Conservation (phyloP, 2,113 vertebrate genomes). For the Mugil cephalus region DNA sequence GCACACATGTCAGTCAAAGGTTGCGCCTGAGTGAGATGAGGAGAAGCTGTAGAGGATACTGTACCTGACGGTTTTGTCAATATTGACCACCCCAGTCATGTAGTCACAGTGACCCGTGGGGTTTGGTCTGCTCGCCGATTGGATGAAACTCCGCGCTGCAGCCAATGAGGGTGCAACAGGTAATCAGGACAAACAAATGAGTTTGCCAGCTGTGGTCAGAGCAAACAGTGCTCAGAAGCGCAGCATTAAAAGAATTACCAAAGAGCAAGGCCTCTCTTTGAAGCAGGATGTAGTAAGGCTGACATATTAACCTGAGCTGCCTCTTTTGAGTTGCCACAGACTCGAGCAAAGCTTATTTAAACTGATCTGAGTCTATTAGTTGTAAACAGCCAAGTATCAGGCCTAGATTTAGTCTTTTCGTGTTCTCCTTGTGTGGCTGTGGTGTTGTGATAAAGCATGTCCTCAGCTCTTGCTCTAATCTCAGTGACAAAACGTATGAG, state of each 20-base stretch:
- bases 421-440: constrained; percentile 11
- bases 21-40: neutral
- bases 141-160: constrained; percentile 28
- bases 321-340: neutral
- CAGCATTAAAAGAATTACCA: constrained; percentile 20
- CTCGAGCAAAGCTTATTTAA: neutral
- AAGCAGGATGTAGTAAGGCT: neutral
- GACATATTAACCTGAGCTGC: neutral
- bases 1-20: neutral
- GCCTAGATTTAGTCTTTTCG: constrained; percentile 18
- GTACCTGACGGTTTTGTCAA: constrained; percentile 51
- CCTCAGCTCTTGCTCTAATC: neutral
- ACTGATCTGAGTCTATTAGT: neutral
- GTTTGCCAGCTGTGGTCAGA: constrained; percentile 48
- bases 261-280: constrained; percentile 29
- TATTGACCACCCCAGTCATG: constrained; percentile 38
- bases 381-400: constrained; percentile 15
- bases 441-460: constrained; percentile 9
- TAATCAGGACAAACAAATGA: constrained; percentile 58
- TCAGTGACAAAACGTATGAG: constrained; percentile 1
- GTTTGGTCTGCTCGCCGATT: constrained; percentile 22
- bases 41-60: neutral
- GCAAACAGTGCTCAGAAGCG: constrained; percentile 50
- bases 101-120: constrained; percentile 45
- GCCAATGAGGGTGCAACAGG: constrained; percentile 63